phyloP scores from a whole-genome alignment of 2,797 vertebrate species.

The Siniperca undulata region DNA sequence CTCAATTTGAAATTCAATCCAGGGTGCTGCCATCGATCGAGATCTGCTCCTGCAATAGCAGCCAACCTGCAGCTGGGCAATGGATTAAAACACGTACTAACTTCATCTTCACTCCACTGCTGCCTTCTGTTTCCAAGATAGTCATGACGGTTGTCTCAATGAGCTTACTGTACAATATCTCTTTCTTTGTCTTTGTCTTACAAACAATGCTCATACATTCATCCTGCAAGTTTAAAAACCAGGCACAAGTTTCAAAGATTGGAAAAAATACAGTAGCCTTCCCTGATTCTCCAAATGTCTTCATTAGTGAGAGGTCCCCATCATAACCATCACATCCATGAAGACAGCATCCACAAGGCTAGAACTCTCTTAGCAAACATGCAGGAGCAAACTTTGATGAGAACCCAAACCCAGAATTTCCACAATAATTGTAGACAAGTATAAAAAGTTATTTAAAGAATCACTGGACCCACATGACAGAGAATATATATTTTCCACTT shows the following conservation, averaged over 20 bases:
- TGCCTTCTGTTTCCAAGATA: slow-evolving; percentile 20
- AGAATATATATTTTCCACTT: neutral
- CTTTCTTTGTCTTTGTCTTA: neutral
- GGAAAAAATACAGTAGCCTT: too few species aligned
- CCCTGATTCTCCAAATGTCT: neutral
- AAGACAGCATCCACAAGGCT: neutral
- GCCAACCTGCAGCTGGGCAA: slow-evolving; percentile 61
- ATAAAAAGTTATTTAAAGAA: neutral
- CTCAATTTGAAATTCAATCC: slow-evolving; percentile 87
- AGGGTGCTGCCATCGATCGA: slow-evolving; percentile 79
- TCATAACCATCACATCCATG: neutral
- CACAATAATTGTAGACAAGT: neutral
- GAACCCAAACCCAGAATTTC: too few species aligned
- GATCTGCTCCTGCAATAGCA: slow-evolving; percentile 66
- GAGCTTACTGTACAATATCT: neutral
- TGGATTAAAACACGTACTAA: slow-evolving; percentile 42
- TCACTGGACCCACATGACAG: neutral
- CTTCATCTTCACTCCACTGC: slow-evolving; percentile 34
- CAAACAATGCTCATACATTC: slow-evolving; percentile 11
- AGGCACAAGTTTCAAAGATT: neutral
- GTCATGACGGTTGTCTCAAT: neutral
- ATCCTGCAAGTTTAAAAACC: neutral
- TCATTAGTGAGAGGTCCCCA: neutral
- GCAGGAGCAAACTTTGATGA: neutral
- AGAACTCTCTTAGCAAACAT: neutral